These are phyloP conservation scores for Lontra canadensis DNA, from an alignment of 2,113 vertebrate genomes.

Conservation along the genomic window DNA sequence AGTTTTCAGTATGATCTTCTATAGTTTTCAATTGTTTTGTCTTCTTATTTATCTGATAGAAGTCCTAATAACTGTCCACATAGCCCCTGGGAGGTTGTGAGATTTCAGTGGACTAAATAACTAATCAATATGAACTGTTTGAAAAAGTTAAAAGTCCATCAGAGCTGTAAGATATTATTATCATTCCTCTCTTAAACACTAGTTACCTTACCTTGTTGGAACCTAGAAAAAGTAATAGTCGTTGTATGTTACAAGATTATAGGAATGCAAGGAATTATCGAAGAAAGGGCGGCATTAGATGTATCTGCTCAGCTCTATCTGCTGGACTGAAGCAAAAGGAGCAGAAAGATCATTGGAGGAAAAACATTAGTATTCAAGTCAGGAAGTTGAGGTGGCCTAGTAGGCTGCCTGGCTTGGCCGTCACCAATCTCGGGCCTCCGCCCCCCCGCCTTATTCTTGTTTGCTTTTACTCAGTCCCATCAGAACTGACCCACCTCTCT, in stretches of 20 bases:
- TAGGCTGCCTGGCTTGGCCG: neutral
- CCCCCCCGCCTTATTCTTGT: neutral
- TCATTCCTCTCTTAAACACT: neutral
- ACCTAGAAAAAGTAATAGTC: neutral
- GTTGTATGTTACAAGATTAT: neutral
- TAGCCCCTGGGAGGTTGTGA: neutral
- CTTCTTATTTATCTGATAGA: neutral
- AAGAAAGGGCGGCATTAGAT: neutral
- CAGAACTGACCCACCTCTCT: neutral
- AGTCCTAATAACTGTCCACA: neutral
- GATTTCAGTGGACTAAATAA: constrained; percentile 10
- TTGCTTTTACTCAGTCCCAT: neutral
- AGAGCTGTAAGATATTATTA: neutral
- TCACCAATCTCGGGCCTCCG: neutral
- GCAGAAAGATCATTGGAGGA: neutral
- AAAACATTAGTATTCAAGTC: neutral
- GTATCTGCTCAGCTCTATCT: neutral
- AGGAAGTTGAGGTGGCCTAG: too few relatives aligned
- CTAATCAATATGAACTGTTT: neutral
- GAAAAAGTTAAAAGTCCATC: neutral
- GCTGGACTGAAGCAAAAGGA: neutral
- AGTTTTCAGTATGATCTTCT: neutral
- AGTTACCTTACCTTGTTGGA: neutral
- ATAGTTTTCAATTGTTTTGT: neutral
- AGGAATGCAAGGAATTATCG: neutral